Evolutionary conservation across 2,888 invertebrate genomes (phyloP), one percentile per base, ranked within the genome.

Genomic region (Apodemia hepburni): DNA sequence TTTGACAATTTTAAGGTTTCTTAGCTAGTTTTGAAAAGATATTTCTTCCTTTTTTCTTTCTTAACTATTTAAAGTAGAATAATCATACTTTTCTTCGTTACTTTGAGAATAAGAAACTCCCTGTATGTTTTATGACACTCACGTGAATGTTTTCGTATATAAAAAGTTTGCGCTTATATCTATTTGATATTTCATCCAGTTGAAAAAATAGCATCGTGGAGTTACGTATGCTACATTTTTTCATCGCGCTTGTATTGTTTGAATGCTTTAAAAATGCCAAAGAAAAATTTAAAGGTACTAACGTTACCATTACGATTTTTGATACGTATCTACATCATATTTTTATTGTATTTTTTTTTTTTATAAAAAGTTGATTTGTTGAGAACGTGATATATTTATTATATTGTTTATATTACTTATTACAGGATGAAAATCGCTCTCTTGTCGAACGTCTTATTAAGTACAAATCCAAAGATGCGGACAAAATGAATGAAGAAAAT

Each of bases 401-500:
- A 22, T 49, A 62, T 35, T 33, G 61, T 68, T 64, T 18, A 17
- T 62, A 62, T 49, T 73, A 72, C 75, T 71, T 65, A 64, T 93
- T 94, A 68, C 92, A 98, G 96, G 96, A 96, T 78, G 98, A 98
- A 92, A 97, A 98, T 87, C 93, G 95, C 51, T 93, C 96, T 69
- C 89, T 98, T 70, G 93, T 98, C 64, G 97, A 98, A 70, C 93
- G 98, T 72, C 93, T 98, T 74, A 97, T 98, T 84, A 96, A 96
- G 72, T 96, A 97, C 81, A 99, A 99, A 89, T 95, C 97, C 60
- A 96, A 96, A 87, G 98, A 98, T 92, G 99, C 98, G 0, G 98
- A 99, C 77, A 96, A 96, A 85, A 94, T 99, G 94, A 99, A 99
- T 80, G 97, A 97, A 88, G 98, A 99, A 86, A 99, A 99, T 92